Percentiles rank a stretch among this genome's conserved stretches.
These are phyloP conservation scores for Anaspis maculata DNA, from an alignment of 2,888 invertebrate species.

Conservation along the genomic window DNA sequence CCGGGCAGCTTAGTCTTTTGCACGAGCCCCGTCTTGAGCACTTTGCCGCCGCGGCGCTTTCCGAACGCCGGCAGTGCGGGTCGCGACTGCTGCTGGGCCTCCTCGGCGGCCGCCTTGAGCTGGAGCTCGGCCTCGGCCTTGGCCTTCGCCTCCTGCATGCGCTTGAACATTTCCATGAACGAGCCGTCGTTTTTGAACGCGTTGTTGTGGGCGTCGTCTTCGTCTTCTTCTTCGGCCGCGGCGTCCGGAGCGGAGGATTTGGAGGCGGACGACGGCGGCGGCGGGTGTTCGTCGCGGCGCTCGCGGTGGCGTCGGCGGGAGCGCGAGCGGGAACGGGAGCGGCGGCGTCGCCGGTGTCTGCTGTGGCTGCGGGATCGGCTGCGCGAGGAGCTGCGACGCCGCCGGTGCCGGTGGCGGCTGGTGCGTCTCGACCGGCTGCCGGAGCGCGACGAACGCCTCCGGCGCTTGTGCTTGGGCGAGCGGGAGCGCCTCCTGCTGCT, in stretches of 20 bases:
- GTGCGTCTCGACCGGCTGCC: conserved; percentile 22
- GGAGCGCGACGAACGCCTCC: conserved; percentile 19
- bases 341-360: conserved; percentile 13
- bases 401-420: conserved; percentile 17
- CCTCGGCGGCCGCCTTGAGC: conserved; percentile 30
- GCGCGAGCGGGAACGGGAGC: conserved; percentile 20
- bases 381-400: conserved; percentile 12
- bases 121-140: conserved; percentile 29
- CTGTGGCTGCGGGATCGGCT: conserved; percentile 13
- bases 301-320: conserved; percentile 11
- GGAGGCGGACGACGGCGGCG: too few species aligned
- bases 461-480: conserved; percentile 17
- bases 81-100: conserved; percentile 35
- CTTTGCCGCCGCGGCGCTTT: conserved; percentile 77
- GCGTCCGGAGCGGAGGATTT: conserved; percentile 16
- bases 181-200: conserved; percentile 84
- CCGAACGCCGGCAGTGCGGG: conserved; percentile 55
- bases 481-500: conserved; percentile 12
- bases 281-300: too few species aligned
- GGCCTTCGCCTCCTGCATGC: conserved; percentile 62
- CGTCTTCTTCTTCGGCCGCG: conserved; percentile 30
- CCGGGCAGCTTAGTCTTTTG: conserved; percentile 67
- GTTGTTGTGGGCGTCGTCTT: conserved; percentile 48
- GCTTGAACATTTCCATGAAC: conserved; percentile 86
- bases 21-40: conserved; percentile 83